Conservation (phyloP, 2,797 vertebrate species). For the Carcharodon carcharias region DNA sequence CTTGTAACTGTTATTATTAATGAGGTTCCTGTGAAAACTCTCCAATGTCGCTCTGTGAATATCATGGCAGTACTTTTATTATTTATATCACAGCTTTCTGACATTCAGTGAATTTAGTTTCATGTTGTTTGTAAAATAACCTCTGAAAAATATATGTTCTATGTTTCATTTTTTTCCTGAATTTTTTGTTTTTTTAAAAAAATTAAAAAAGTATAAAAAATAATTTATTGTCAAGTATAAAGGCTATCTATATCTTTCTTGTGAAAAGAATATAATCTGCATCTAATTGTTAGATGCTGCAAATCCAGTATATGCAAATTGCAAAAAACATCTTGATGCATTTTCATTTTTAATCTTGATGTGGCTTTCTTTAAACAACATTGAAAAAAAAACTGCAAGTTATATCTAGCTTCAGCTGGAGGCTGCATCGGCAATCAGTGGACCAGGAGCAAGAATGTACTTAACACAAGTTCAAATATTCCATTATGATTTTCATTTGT, state of each 20-base stretch:
- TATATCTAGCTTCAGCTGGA: not conserved
- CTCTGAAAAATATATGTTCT: constrained; percentile 34
- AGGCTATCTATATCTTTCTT: constrained; percentile 37
- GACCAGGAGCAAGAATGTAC: constrained; percentile 18
- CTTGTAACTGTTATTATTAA: constrained; percentile 28
- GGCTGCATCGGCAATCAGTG: not conserved
- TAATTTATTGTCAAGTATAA: constrained; percentile 38
- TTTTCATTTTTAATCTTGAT: constrained; percentile 32
- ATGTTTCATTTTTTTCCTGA: constrained; percentile 31
- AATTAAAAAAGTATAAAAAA: constrained; percentile 31
- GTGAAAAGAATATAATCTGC: constrained; percentile 32
- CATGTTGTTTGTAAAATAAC: constrained; percentile 27
- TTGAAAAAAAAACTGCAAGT: not conserved
- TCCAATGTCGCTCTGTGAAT: constrained; percentile 24
- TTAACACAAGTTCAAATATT: constrained; percentile 33
- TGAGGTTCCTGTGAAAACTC: constrained; percentile 28
- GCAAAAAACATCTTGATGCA: constrained; percentile 35
- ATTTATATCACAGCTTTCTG: constrained; percentile 37
- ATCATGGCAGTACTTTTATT: constrained; percentile 31
- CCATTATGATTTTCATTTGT: constrained; percentile 35
- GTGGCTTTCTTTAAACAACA: not conserved
- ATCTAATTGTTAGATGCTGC: constrained; percentile 36
- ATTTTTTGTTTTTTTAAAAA: constrained; percentile 33
- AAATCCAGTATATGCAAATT: constrained; percentile 37
- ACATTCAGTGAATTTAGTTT: constrained; percentile 20